phyloP scores from a whole-genome alignment of 2,797 vertebrate species.

The Coluber constrictor region DNA sequence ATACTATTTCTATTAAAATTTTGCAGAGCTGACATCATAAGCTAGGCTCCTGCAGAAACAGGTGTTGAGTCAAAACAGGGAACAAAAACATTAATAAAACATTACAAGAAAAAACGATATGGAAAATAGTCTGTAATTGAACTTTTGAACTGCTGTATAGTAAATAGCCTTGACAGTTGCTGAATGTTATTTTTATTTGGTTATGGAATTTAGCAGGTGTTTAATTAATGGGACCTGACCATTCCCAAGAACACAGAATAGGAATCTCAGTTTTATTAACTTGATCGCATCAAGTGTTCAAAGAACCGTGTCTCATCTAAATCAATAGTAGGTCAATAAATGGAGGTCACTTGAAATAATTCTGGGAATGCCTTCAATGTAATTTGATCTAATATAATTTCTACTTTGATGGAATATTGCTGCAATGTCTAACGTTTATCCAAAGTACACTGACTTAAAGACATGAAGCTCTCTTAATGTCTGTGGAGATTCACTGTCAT shows the following conservation, averaged over 20 bases:
- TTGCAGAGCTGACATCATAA: background rate
- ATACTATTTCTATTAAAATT: background rate
- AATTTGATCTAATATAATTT: background rate
- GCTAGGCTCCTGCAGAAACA: background rate
- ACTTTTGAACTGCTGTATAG: background rate
- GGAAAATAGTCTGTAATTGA: background rate
- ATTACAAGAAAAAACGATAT: background rate
- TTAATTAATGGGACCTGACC: background rate
- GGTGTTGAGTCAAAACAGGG: background rate
- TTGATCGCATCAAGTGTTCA: background rate
- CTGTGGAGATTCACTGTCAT: no score
- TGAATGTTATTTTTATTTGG: background rate
- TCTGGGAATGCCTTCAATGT: background rate
- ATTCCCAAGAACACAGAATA: background rate
- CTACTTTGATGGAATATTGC: background rate
- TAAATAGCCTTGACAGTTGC: background rate
- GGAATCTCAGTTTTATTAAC: background rate
- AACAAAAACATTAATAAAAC: constrained; percentile 12
- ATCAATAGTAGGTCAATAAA: background rate
- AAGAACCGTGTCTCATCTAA: background rate
- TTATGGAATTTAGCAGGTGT: background rate
- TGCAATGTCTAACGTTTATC: background rate
- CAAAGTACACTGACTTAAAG: background rate
- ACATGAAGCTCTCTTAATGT: no score
- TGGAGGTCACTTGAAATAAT: background rate